phyloP scores from a whole-genome alignment of 2,113 vertebrate species.

The Sander vitreus region DNA sequence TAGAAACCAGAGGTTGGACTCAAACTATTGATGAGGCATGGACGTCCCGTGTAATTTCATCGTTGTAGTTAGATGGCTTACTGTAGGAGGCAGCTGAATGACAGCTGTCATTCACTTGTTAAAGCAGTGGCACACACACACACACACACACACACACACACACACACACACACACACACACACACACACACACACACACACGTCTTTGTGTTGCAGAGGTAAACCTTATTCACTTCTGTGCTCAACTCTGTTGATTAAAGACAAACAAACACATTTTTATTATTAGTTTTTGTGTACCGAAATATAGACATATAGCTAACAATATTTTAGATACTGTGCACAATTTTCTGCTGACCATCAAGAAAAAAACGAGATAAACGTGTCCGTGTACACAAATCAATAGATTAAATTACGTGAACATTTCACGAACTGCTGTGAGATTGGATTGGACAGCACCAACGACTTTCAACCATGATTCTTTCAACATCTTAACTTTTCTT shows the following conservation, averaged over 20 bases:
- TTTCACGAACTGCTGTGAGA: no score
- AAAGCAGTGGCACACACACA: neutral
- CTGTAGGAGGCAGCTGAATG: slow-evolving; percentile 29
- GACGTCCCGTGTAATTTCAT: slow-evolving; percentile 35
- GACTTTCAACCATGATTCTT: no score
- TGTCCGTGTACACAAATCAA: no score
- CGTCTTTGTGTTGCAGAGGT: neutral
- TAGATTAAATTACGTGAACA: no score
- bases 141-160: slow-evolving; percentile 18
- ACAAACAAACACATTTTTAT: no score
- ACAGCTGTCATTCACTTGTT: slow-evolving; percentile 56
- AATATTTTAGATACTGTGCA: no score
- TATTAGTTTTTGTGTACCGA: neutral
- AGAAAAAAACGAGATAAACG: no score
- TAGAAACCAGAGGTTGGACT: slow-evolving; percentile 47
- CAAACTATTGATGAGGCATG: slow-evolving; percentile 42
- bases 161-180: slow-evolving; percentile 1
- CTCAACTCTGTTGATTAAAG: slow-evolving; percentile 30
- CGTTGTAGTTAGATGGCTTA: slow-evolving; percentile 7
- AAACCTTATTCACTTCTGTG: slow-evolving; percentile 8
- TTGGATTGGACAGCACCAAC: no score
- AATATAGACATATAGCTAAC: neutral
- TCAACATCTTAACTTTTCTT: slow-evolving; percentile 3
- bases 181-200: no score
- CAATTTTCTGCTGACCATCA: no score